These are phyloP conservation scores for Tuta absoluta DNA, from an alignment of 2,888 invertebrate genomes.

Conservation along the genomic window DNA sequence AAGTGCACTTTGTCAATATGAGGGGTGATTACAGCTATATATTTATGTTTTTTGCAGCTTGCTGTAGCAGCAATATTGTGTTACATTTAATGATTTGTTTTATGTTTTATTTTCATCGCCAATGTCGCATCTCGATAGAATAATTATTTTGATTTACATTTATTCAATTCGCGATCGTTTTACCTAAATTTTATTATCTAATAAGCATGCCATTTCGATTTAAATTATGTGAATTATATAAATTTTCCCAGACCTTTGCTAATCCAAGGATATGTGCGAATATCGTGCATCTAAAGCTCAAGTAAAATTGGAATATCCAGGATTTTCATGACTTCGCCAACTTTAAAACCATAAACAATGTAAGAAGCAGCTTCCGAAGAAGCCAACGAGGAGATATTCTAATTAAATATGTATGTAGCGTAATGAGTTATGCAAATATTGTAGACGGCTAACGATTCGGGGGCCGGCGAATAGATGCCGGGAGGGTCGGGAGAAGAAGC, in stretches of 20 bases:
- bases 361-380: slow-evolving; percentile 25
- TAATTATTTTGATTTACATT: neutral
- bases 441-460: slow-evolving; percentile 59
- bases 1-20: slow-evolving; percentile 69
- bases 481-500: neutral
- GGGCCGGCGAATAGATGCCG: slow-evolving; percentile 18
- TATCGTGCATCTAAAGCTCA: too few species aligned
- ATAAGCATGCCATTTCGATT: too few species aligned
- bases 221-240: too few species aligned
- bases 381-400: slow-evolving; percentile 69
- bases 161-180: too few species aligned
- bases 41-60: slow-evolving; percentile 7
- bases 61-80: neutral
- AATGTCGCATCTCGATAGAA: neutral
- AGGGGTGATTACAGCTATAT: slow-evolving; percentile 45
- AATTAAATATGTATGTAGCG: slow-evolving; percentile 79
- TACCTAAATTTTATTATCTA: too few species aligned
- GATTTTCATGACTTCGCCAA: too few species aligned
- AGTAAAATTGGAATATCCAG: too few species aligned
- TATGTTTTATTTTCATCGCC: neutral
- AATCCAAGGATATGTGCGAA: too few species aligned
- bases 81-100: neutral
- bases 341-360: too few species aligned
- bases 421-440: slow-evolving; percentile 79
- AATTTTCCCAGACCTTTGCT: too few species aligned